Base-by-base conservation (phyloP, 2,797 vertebrate genomes). In the Propithecus deckenii region DNA sequence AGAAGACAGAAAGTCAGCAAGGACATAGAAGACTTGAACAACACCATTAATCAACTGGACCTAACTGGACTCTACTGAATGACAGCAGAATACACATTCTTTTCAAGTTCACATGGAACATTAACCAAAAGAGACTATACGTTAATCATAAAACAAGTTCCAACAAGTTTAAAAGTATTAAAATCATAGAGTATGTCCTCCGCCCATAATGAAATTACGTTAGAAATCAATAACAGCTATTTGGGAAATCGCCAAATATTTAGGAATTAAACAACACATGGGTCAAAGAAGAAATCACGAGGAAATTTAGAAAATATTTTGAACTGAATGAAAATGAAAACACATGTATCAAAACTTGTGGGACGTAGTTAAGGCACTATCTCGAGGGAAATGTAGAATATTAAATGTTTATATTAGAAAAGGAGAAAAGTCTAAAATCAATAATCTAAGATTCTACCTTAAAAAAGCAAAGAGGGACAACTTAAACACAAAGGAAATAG, bases 171-270 rank as follows among this genome's bases (percentile, higher is more conserved):
- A 35, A 78, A 75, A 80, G 41, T 55, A 38, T 80, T 94, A 46
- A 92, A 92, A 88, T 93, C 20, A 92, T 85, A 90, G 15, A 69
- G 30, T 63, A 69, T 92, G 48, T 87, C 22, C 22, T 90, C 69
- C 80, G 35, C 80, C 25, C 32, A 61, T 80, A 95, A 89, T 97
- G 83, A 95, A 95, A 76, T 94, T 83, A 87, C 71, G 65, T 85
- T 81, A 92, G 52, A 94, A 95, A 71, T 80, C 46, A 94, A 10
- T 83, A 90, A 63, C 18, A 80, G 32, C 65, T 88, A 78, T 88
- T 96, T 91, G 35, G 35, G 46, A 94, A 76, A 84, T 76, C 25
- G 59, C 48, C 71, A 48, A 46, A 57, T 87, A 78, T 55, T 79
- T 92, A 48, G 48, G 30, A 94, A 83, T 86, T 71, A 78, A 95